phyloP scores from a whole-genome alignment of 2,888 invertebrate genomes.

The Macrosoma leucophasiata region DNA sequence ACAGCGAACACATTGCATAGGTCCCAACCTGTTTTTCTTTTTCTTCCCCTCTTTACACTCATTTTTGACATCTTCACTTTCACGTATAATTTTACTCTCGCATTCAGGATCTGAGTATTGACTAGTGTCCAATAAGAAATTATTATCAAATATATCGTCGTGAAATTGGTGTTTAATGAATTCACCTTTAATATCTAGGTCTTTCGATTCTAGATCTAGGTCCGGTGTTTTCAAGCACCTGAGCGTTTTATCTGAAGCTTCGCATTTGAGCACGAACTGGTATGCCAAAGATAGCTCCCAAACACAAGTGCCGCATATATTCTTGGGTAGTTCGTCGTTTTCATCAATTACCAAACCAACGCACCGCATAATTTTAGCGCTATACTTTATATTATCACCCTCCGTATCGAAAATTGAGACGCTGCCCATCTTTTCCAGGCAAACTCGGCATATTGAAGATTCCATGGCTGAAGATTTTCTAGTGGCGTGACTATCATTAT shows the following conservation, averaged over 20 bases:
- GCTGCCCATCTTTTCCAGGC: conserved; percentile 46
- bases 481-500: too few species aligned
- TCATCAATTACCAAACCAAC: conserved; percentile 45
- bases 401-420: conserved; percentile 47
- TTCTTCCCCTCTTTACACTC: background rate
- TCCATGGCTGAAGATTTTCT: too few species aligned
- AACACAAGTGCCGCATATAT: conserved; percentile 49
- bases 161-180: conserved; percentile 35
- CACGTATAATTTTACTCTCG: too few species aligned
- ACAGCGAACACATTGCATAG: conserved; percentile 52
- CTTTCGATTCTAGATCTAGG: conserved; percentile 21
- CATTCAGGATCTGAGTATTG: too few species aligned
- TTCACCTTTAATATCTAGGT: conserved; percentile 29
- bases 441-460: conserved; percentile 48
- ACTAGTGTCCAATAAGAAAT: conserved; percentile 12
- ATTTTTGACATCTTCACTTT: background rate
- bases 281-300: conserved; percentile 44
- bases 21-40: conserved; percentile 36
- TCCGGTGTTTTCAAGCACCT: conserved; percentile 35
- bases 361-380: conserved; percentile 50
- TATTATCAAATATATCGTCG: conserved; percentile 15
- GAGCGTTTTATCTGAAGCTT: conserved; percentile 49
- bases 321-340: conserved; percentile 52
- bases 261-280: conserved; percentile 52
- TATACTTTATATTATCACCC: conserved; percentile 41